These are phyloP conservation scores for Mirza zaza DNA, from an alignment of 2,113 vertebrate species.

Conservation along the genomic window DNA sequence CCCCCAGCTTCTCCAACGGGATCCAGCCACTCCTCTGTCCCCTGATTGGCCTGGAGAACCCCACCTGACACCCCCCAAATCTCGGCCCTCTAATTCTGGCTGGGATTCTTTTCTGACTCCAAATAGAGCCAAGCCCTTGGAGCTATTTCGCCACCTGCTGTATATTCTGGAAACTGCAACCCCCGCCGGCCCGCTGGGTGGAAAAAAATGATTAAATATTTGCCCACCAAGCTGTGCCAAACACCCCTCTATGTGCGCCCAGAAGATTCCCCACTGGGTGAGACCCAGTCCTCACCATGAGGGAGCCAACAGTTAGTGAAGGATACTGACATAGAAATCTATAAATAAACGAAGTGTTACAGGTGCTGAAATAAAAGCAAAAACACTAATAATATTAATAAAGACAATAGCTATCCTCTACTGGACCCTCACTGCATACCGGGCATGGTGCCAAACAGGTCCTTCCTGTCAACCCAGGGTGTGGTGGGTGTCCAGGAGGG, in stretches of 20 bases:
- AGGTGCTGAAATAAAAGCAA: neutral
- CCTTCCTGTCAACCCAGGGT: neutral
- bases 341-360: neutral
- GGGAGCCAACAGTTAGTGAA: neutral
- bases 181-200: neutral
- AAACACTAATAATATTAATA: neutral
- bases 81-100: neutral
- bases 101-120: neutral
- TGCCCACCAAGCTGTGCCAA: neutral
- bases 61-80: too few relatives aligned
- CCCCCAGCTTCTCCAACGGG: neutral
- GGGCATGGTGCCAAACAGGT: neutral
- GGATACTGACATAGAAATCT: neutral
- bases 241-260: neutral
- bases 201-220: neutral
- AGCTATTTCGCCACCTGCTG: constrained; percentile 67
- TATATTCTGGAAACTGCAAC: constrained; percentile 48
- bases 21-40: neutral
- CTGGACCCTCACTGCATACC: neutral
- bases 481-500: neutral
- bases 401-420: neutral
- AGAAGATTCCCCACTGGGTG: neutral
- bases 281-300: neutral
- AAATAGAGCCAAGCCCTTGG: constrained; percentile 5
- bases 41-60: neutral